Percentiles rank a stretch among this genome's conserved stretches.
Evolutionary conservation across 1,140 invertebrate species (phyloP).

Genomic region (Zaprionus capensis): DNA sequence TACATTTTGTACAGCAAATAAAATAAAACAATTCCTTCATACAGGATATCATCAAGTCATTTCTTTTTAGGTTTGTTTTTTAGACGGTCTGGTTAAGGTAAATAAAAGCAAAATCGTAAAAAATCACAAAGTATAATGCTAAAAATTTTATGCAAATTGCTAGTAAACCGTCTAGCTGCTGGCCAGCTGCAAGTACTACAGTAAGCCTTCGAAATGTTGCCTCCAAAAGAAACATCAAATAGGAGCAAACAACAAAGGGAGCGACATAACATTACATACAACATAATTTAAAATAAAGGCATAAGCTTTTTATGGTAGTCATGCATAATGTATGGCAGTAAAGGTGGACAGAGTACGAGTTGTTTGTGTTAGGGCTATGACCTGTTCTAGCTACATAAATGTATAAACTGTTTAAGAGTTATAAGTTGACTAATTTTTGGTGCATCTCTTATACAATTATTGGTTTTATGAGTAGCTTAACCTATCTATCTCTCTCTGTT

Average conservation of each 20-base stretch:
- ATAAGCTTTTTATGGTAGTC: conserved; percentile 61
- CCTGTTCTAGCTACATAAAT: too few species aligned
- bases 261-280: conserved; percentile 74
- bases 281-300: conserved; percentile 71
- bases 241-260: conserved; percentile 32
- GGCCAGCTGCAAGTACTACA: conserved; percentile 33
- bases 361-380: conserved; percentile 3
- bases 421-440: too few species aligned
- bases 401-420: too few species aligned
- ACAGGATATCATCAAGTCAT: not conserved
- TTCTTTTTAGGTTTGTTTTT: not conserved
- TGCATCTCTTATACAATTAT: too few species aligned
- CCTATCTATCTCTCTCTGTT: too few species aligned
- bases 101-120: conserved; percentile 76
- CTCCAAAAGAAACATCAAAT: conserved; percentile 20
- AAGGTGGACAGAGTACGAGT: too few species aligned
- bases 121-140: conserved; percentile 76
- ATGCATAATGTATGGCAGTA: conserved; percentile 28
- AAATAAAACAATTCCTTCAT: not conserved
- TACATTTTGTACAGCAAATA: not conserved
- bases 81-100: conserved; percentile 36
- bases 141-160: conserved; percentile 73
- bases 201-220: conserved; percentile 31
- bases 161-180: conserved; percentile 64
- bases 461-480: too few species aligned